Percentiles rank a stretch among this genome's conserved stretches.
These are phyloP conservation scores for Eospalax fontanierii DNA, from an alignment of 2,797 vertebrate species.

Conservation along the genomic window DNA sequence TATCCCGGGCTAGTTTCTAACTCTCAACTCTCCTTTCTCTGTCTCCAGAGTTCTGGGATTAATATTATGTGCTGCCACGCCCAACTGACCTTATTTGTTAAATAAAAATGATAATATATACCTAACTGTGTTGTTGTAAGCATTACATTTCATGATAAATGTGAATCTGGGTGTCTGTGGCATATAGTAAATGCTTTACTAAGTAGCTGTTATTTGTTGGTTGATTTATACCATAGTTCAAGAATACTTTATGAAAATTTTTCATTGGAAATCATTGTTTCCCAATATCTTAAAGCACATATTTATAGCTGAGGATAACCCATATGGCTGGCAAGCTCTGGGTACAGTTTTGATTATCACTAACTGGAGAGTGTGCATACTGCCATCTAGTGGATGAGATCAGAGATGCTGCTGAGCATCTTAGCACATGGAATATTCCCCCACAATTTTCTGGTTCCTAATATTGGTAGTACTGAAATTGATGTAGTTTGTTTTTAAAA, in stretches of 20 bases:
- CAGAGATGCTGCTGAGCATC: background rate
- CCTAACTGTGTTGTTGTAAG: background rate
- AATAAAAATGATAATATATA: background rate
- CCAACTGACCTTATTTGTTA: background rate
- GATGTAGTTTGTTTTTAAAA: no score
- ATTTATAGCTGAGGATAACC: background rate
- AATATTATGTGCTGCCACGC: background rate
- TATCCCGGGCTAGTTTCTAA: background rate
- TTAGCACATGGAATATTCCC: background rate
- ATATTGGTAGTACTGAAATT: background rate
- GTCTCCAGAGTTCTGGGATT: background rate
- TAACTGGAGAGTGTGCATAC: background rate
- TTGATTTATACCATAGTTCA: background rate
- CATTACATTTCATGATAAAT: background rate
- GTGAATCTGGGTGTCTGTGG: background rate
- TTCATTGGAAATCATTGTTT: background rate
- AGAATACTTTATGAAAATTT: background rate
- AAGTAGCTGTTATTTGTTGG: background rate
- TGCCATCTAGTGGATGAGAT: slow-evolving; percentile 30
- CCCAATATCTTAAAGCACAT: background rate
- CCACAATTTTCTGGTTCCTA: background rate
- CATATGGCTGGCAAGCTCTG: background rate
- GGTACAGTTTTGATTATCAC: background rate
- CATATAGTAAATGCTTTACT: background rate
- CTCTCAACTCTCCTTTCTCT: background rate